Conservation (phyloP, 1,140 invertebrate species). For the Ericerus pela region DNA sequence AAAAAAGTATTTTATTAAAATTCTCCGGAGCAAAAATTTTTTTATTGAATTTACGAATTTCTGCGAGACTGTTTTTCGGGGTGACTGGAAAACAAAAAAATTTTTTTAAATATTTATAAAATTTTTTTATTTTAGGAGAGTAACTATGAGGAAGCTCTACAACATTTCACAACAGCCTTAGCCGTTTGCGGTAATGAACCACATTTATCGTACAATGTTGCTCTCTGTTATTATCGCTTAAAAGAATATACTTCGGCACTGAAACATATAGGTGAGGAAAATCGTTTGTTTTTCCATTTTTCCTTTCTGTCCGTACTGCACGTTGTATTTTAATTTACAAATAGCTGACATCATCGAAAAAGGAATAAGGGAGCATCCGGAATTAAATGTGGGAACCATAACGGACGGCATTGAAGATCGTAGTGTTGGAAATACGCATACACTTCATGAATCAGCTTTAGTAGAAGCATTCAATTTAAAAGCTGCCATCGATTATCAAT, state of each 20-base stretch:
- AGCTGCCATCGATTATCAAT: slow-evolving; percentile 93
- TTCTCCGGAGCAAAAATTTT: no score
- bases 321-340: slow-evolving; percentile 21
- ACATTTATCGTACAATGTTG: slow-evolving; percentile 89
- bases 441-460: slow-evolving; percentile 87
- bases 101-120: no score
- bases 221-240: slow-evolving; percentile 84
- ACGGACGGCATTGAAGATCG: slow-evolving; percentile 94
- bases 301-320: neutral
- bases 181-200: slow-evolving; percentile 78
- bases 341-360: slow-evolving; percentile 88
- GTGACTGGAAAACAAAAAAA: no score
- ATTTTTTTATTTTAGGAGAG: slow-evolving; percentile 43
- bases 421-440: slow-evolving; percentile 93
- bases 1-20: no score
- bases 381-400: slow-evolving; percentile 91
- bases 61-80: no score
- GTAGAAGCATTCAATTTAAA: slow-evolving; percentile 98
- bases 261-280: slow-evolving; percentile 55
- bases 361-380: slow-evolving; percentile 92
- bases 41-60: no score
- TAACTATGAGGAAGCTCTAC: slow-evolving; percentile 78
- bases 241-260: slow-evolving; percentile 85
- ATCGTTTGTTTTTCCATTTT: neutral
- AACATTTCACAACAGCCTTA: slow-evolving; percentile 78